phyloP scores from a whole-genome alignment of 2,113 vertebrate species.

The Pluvialis apricaria region DNA sequence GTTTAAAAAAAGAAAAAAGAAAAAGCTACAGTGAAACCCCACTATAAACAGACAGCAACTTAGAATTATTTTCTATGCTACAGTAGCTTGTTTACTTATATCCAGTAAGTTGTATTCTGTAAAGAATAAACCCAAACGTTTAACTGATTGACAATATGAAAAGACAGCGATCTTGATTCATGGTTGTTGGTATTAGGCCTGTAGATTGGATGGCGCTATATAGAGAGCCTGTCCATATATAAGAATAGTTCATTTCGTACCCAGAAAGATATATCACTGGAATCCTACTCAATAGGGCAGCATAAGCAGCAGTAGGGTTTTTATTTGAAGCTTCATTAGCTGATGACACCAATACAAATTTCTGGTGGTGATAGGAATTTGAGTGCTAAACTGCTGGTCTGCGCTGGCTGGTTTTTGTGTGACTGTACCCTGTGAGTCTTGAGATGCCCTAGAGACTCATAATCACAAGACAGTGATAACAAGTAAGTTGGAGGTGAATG shows the following conservation, averaged over 20 bases:
- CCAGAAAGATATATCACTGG: neutral
- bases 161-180: neutral
- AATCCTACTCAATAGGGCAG: neutral
- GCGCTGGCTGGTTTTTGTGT: neutral
- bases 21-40: neutral
- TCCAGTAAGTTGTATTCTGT: neutral
- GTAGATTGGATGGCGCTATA: neutral
- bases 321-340: neutral
- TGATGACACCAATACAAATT: neutral
- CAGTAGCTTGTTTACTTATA: neutral
- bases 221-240: neutral
- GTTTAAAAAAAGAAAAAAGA: neutral
- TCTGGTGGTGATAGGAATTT: neutral
- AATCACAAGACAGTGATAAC: neutral
- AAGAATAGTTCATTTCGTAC: neutral
- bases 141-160: neutral
- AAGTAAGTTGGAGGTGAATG: neutral
- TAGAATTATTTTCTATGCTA: neutral
- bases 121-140: neutral
- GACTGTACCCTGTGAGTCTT: neutral
- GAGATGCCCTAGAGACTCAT: neutral
- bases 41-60: neutral
- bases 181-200: neutral
- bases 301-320: neutral
- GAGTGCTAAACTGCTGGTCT: neutral